A percentile compares a stretch with the other conserved stretches of the same genome.
phyloP scores from a whole-genome alignment of 2,888 invertebrate species.

The Cheilosia variabilis region DNA sequence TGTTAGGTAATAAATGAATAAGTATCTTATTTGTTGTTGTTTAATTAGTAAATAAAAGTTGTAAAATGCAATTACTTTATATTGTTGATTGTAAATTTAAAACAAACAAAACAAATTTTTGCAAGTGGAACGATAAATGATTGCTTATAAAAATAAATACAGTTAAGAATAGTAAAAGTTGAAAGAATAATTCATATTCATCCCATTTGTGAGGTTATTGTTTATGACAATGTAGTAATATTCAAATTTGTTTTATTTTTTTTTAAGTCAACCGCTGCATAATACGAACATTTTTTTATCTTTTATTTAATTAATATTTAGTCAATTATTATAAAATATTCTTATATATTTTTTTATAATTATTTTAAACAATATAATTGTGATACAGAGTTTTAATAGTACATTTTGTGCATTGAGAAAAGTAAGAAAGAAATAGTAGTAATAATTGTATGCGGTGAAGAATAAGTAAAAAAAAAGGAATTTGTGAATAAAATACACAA shows the following conservation, averaged over 20 bases:
- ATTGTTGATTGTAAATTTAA: slow-evolving; percentile 38
- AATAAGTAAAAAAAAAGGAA: slow-evolving; percentile 21
- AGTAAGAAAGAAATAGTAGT: slow-evolving; percentile 45
- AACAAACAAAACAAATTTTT: slow-evolving; percentile 14
- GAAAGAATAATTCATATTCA: slow-evolving; percentile 32
- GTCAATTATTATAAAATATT: slow-evolving; percentile 68
- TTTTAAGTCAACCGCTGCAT: slow-evolving; percentile 44
- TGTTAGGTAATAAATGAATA: slow-evolving; percentile 57
- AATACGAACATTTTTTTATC: slow-evolving; percentile 31
- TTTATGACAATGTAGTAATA: slow-evolving; percentile 23
- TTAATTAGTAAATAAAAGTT: slow-evolving; percentile 60
- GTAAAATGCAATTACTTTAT: slow-evolving; percentile 56
- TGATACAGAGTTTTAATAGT: slow-evolving; percentile 74
- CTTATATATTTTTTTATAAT: slow-evolving; percentile 71
- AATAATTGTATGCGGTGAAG: slow-evolving; percentile 56
- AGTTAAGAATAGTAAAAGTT: slow-evolving; percentile 28
- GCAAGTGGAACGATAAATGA: slow-evolving; percentile 10
- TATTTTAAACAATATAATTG: slow-evolving; percentile 74
- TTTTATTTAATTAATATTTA: slow-evolving; percentile 58
- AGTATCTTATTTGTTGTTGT: slow-evolving; percentile 72
- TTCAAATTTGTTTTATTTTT: slow-evolving; percentile 32
- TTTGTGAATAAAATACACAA: slow-evolving; percentile 34
- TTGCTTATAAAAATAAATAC: slow-evolving; percentile 25
- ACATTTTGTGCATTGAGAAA: slow-evolving; percentile 67
- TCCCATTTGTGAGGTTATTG: slow-evolving; percentile 51